These are phyloP conservation scores for Ectemnius lituratus DNA, from an alignment of 2,888 invertebrate genomes.

Conservation along the genomic window DNA sequence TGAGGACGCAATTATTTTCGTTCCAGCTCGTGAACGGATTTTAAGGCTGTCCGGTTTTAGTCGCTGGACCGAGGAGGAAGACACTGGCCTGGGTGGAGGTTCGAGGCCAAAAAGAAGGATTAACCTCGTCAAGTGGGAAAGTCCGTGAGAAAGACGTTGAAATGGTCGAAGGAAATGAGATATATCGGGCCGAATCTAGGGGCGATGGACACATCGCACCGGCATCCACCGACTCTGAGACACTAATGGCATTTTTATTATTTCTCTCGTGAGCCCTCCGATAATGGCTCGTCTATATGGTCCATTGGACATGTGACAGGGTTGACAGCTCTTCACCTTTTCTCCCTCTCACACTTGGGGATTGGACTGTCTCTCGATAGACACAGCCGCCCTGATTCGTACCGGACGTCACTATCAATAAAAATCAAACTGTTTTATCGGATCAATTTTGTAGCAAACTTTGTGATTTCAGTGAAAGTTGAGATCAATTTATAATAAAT, in stretches of 20 bases:
- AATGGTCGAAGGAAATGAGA: conserved; percentile 63
- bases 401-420: neutral
- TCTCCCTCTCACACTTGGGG: conserved; percentile 30
- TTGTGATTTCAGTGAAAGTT: too few species aligned
- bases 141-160: conserved; percentile 67
- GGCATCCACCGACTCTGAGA: conserved; percentile 60
- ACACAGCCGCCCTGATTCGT: conserved; percentile 21
- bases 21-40: conserved; percentile 69
- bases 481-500: too few species aligned
- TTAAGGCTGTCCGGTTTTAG: conserved; percentile 49
- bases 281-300: conserved; percentile 70
- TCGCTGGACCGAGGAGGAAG: conserved; percentile 50
- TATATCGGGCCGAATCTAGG: conserved; percentile 68
- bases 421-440: neutral
- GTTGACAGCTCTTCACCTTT: conserved; percentile 70
- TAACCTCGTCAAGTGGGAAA: conserved; percentile 71
- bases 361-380: neutral
- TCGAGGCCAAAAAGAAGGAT: conserved; percentile 66
- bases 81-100: conserved; percentile 25
- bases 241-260: conserved; percentile 78
- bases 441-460: too few species aligned
- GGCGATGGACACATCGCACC: conserved; percentile 62
- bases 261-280: conserved; percentile 65
- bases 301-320: conserved; percentile 75
- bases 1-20: conserved; percentile 74